phyloP scores from a whole-genome alignment of 2,888 invertebrate genomes.

The Plagodis pulveraria region DNA sequence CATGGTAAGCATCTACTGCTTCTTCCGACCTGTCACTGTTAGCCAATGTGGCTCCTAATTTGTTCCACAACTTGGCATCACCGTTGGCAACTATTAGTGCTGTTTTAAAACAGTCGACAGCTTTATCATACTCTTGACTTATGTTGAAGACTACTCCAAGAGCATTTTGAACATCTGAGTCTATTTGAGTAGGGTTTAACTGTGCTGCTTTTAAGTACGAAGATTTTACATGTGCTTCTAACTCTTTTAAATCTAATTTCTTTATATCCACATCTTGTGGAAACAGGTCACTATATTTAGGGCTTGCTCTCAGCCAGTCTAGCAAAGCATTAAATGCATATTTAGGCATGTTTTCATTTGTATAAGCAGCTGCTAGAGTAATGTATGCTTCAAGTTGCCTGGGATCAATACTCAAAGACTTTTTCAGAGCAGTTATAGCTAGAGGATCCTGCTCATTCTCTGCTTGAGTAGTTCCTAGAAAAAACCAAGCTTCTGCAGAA shows the following conservation, averaged over 20 bases:
- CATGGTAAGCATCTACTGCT: slow-evolving; percentile 97
- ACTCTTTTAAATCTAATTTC: slow-evolving; percentile 72
- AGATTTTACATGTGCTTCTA: slow-evolving; percentile 88
- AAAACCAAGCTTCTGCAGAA: slow-evolving; percentile 93
- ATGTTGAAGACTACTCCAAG: slow-evolving; percentile 98
- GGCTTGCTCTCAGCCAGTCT: slow-evolving; percentile 91
- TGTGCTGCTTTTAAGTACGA: slow-evolving; percentile 92
- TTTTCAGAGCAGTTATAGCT: slow-evolving; percentile 96
- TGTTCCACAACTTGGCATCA: slow-evolving; percentile 98
- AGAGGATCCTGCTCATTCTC: slow-evolving; percentile 98
- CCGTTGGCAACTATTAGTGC: slow-evolving; percentile 92
- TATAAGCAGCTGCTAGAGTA: slow-evolving; percentile 96
- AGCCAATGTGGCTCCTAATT: slow-evolving; percentile 98
- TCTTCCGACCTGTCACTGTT: slow-evolving; percentile 98
- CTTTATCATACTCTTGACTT: slow-evolving; percentile 97
- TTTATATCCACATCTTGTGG: slow-evolving; percentile 78
- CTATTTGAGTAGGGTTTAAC: slow-evolving; percentile 89
- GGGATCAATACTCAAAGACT: slow-evolving; percentile 92
- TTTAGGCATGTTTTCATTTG: slow-evolving; percentile 97
- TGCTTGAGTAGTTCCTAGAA: slow-evolving; percentile 96
- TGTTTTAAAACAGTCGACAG: slow-evolving; percentile 97
- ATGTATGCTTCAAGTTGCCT: slow-evolving; percentile 93
- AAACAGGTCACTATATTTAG: slow-evolving; percentile 91
- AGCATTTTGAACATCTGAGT: slow-evolving; percentile 96
- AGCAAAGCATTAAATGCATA: slow-evolving; percentile 93